Evolutionary conservation across 2,113 vertebrate genomes (phyloP).

Genomic region (Ramphastos sulfuratus): DNA sequence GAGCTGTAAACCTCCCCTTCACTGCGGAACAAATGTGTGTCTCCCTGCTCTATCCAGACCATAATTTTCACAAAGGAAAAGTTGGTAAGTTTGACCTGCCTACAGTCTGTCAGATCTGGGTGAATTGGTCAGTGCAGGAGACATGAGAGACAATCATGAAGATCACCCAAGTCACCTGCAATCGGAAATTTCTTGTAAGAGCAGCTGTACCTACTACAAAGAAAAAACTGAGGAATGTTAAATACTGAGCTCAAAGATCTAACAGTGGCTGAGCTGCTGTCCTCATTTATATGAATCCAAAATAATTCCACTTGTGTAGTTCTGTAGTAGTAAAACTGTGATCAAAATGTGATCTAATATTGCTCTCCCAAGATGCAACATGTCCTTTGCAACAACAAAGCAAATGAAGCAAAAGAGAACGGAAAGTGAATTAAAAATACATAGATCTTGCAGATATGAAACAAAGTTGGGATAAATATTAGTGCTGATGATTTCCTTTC

Average conservation of each 20-base stretch:
- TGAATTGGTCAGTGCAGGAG: neutral
- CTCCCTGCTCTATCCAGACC: neutral
- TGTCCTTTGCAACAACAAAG: slow-evolving; percentile 9
- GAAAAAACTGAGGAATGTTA: neutral
- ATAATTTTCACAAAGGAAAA: neutral
- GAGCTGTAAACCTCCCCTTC: neutral
- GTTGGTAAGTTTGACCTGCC: neutral
- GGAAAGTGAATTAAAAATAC: slow-evolving; percentile 36
- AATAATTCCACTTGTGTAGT: neutral
- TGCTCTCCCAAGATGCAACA: neutral
- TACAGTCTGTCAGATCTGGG: neutral
- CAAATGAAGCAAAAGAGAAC: slow-evolving; percentile 42
- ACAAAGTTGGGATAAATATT: slow-evolving; percentile 53
- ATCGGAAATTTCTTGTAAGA: neutral
- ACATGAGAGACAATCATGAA: accelerated
- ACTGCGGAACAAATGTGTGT: neutral
- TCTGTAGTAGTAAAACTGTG: neutral
- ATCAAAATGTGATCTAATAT: neutral
- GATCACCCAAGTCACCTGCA: neutral
- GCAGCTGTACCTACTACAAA: neutral
- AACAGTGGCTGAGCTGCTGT: neutral
- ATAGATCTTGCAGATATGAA: slow-evolving; percentile 41
- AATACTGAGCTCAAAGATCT: neutral
- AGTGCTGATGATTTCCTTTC: slow-evolving; percentile 15
- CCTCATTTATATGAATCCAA: neutral